Base-by-base conservation (phyloP, 92 coral and sea anemone genomes). In the Ricordea florida region DNA sequence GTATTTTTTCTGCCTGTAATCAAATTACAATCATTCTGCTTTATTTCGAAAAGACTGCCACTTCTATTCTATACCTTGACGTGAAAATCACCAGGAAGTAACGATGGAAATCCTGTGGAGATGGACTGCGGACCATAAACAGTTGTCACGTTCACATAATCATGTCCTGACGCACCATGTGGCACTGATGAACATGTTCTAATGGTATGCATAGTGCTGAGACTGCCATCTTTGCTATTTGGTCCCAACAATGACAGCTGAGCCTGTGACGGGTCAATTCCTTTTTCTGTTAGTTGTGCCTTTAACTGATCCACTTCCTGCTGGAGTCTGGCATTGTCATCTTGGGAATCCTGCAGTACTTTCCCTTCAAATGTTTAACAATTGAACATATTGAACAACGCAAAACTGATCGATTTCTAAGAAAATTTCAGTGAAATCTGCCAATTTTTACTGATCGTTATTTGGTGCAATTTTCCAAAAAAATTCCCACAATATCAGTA, bases 291-390 rank as follows among this genome's bases (percentile, higher is more conserved):
- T 38, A 69, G 21, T 25, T 52, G 37, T 0, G 44, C 15, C 47
- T 77, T 88, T 8, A 90, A 41, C 15, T 78, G 59, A 15, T 49
- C 46, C n/a, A 90, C 74, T 55, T 90, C 92, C 4, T 72, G 64
- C 41, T 83, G 65, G 15, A 90, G 87, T 55, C 69, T 75, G 11
- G 66, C 53, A 64, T 85, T 87, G 41, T 67, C 87, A 2, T 90
- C 92, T 40, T 82, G 89, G n/a, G 92, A 82, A 11, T 90, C 89
- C 30, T 87, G 96, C 10, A 90, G 92, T 14, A 90, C 96, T 82
- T 90, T 90, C 16, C 89, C 96, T 90, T 34, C 53, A 8, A 28
- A n/a, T n/a, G n/a, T n/a, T n/a, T n/a, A n/a, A n/a, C n/a, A n/a
- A n/a, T n/a, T n/a, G n/a, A n/a, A n/a, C n/a, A n/a, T n/a, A n/a